Base-by-base conservation (phyloP, 2,113 vertebrate genomes). In the Mormyrus iriodes region DNA sequence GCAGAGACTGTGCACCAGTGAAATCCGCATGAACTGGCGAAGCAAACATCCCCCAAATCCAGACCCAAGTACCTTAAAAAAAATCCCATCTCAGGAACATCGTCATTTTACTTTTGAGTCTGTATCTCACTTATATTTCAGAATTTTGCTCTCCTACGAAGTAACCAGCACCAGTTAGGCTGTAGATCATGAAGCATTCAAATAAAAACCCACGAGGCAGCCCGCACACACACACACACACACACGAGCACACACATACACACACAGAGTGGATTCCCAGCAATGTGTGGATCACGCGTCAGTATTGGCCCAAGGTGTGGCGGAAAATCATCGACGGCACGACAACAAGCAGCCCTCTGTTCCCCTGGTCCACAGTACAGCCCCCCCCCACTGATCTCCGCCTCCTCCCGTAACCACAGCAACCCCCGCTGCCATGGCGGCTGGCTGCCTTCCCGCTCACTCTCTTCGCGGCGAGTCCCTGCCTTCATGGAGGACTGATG, bases 311-410 rank as follows among this genome's bases (percentile, higher is more conserved):
- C 51, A 69, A 35, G 88, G 76, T 83, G 51, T 46, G 31, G 31
- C 88, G 42, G 39, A 84, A 49, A 6, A 69, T 69, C 61, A 61
- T 27, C 31, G 19, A 58, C 21, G 12, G 46, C 69, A 46, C 53
- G 24, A 31, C 53, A 89, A 89, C 88, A 89, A 89, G 52, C 88
- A 42, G 76, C 48, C 76, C 76, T 89, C 76, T 89, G 88, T 89
- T 89, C 52, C 51, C 39, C 44, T 35, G 24, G 53, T 83, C 52
- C 35, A 27, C 42, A 24, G 88, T 61, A 85, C 76, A 61, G 49
- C 76, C 12, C 24, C 53, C 46, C n/a, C 42, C 52, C 15, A 46
- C 49, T 84, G 53, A 89, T 61, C 52, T 61, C 76, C n/a, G 15
- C 79, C 88, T 55, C 76, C 39, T 42, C 88, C 69, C 51, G 0